Base-by-base conservation (phyloP, 2,797 vertebrate species). In the Neosilurus mollespiculum region DNA sequence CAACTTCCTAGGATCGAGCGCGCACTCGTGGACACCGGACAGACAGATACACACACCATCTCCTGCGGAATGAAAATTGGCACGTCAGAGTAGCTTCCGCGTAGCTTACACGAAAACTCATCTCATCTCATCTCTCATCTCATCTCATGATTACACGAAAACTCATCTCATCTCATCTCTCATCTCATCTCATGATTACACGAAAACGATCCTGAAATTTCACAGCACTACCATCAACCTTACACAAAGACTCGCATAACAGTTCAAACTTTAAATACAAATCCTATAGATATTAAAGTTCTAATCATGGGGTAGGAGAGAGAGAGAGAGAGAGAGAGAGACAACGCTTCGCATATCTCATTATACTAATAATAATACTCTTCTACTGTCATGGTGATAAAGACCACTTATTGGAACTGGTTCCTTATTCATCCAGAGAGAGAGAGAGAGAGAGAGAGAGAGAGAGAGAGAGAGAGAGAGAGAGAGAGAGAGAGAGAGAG, bases 281-380 rank as follows among this genome's bases (percentile, higher is more conserved):
- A 75, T 83, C 83, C 86, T 81, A 20, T 43, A 54, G 26, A 43
- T 70, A 82, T 82, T 86, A 85, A 79, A 73, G 53, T 58, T 73
- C 54, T 71, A 72, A 71, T 43, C 22, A 26, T 65, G 16, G 22
- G 18, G 43, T 43, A 43, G 43, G 43, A 43, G 43, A 43, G 4
- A 4, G 43, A 43, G 4, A 43, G 43, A 43, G 4, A 43, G 43
- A 43, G 43, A 43, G 8, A 43, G 43, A 43, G 43, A 56, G 76
- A n/a, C 16, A 72, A 67, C 5, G 54, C 54, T 62, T 56, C 26
- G 9, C 51, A 70, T n/a, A 59, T 12, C 11, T 51, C 43, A n/a
- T 71, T 49, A 51, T 14, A 9, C 5, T 56, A 61, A 49, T 66
- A 58, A 54, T 54, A 69, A 54, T 58, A 62, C 79, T 65, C 58